Evolutionary conservation across 2,888 invertebrate species (phyloP), one percentile per base, ranked within the genome.

Genomic region (Drosophila ochracea): DNA sequence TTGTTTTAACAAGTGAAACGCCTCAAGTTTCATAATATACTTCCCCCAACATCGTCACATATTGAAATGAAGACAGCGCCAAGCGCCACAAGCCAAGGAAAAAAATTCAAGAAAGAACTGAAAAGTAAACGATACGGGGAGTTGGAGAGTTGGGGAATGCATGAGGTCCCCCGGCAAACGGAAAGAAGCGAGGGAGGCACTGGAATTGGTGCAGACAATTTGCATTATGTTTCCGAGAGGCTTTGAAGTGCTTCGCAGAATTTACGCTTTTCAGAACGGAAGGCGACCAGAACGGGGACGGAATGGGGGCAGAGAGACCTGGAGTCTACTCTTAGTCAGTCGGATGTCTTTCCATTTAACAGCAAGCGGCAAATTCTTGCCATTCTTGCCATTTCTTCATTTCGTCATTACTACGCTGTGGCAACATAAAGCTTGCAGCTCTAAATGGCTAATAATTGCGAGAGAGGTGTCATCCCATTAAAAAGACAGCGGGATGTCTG

Each of bases 1-100:
- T 87, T 87, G 78, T 78, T 78, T 89, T 89, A 90, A 89, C 90
- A 87, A 87, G 87, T 90, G 78, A 89, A 87, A 84, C 88, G 86
- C 86, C 90, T 77, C 75, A 64, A 73, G 87, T 83, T 86, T 80
- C 83, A 78, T 84, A 88, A 84, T 82, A 82, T 69, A 67, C 41
- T 50, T 72, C 73, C 60, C 57, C 30, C 43, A 28, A 64, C 58
- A 28, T 11, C 33, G 37, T 58, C 59, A 59, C 41, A 68, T 74
- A 73, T 79, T 79, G 68, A 83, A 86, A 69, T 73, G 64, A 76
- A 76, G 68, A 64, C 57, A 64, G 64, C 60, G 52, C 68, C 67
- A 70, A 71, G 81, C 78, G 84, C 86, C 83, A 67, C 41, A 63
- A 54, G 50, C 68, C 55, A 63, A 55, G 35, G 62, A 53, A 59